These are phyloP conservation scores for Hippasteria phrygiana DNA, from an alignment of 53 echinoderm and acorn worm species.

Conservation along the genomic window DNA sequence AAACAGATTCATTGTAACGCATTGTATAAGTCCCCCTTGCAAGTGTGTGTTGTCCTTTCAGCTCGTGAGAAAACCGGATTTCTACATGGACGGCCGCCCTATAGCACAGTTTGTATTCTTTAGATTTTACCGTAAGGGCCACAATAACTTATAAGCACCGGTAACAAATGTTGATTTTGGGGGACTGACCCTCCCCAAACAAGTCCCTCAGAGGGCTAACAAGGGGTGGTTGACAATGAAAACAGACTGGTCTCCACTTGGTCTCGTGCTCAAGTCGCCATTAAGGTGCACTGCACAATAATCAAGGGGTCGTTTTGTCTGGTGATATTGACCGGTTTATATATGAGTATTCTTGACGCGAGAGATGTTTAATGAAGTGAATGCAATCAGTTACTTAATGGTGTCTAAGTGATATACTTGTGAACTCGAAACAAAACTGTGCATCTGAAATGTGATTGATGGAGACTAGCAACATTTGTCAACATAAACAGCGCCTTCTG, in stretches of 20 bases:
- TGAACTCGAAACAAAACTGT: background rate
- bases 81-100: background rate
- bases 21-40: background rate
- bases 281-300: background rate
- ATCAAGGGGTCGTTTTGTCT: no score
- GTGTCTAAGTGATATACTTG: background rate
- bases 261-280: constrained; percentile 3
- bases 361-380: background rate
- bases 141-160: constrained; percentile 13
- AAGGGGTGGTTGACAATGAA: background rate
- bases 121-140: background rate
- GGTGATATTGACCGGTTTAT: no score
- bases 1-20: no score
- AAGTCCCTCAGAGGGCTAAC: background rate
- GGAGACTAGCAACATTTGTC: no score
- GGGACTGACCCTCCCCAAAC: constrained; percentile 11
- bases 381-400: background rate
- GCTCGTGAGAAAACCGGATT: background rate
- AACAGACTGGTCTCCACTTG: background rate
- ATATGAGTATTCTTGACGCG: background rate
- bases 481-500: no score
- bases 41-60: background rate
- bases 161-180: constrained; percentile 18
- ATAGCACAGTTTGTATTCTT: background rate
- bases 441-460: background rate